Conservation (phyloP, 2,888 invertebrate genomes). For the Aspidiotus rigidus region DNA sequence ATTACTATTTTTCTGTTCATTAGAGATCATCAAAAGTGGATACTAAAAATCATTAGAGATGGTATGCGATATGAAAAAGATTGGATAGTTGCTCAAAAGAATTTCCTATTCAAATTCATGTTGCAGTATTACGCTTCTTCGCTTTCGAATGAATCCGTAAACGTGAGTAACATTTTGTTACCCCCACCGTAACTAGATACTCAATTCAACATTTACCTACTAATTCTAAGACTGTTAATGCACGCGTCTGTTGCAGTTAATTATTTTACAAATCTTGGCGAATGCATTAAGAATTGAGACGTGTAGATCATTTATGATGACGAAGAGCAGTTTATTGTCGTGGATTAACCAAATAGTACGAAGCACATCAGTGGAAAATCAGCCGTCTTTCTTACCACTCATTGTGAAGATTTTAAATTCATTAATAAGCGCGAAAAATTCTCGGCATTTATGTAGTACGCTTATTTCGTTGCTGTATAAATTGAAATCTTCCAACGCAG, state of each 20-base stretch:
- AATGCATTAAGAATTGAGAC: slow-evolving; percentile 55
- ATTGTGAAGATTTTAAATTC: neutral
- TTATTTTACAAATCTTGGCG: slow-evolving; percentile 57
- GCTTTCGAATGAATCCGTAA: slow-evolving; percentile 54
- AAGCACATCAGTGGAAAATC: neutral
- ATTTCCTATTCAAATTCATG: slow-evolving; percentile 65
- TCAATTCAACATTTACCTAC: no score
- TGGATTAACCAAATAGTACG: slow-evolving; percentile 51
- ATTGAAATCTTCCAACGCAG: neutral
- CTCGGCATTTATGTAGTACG: neutral
- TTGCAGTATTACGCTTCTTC: slow-evolving; percentile 57
- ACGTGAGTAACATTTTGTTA: slow-evolving; percentile 43
- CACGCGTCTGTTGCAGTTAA: slow-evolving; percentile 42
- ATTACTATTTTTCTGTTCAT: neutral
- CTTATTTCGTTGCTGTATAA: slow-evolving; percentile 4
- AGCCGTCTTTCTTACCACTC: neutral
- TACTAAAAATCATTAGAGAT: slow-evolving; percentile 63
- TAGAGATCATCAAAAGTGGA: slow-evolving; percentile 49
- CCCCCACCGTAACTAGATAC: neutral
- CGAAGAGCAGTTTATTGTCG: slow-evolving; percentile 58
- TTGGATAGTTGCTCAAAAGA: slow-evolving; percentile 56
- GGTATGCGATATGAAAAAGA: slow-evolving; percentile 69
- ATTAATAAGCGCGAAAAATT: slow-evolving; percentile 15
- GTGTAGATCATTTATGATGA: slow-evolving; percentile 56
- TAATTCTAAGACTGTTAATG: neutral